phyloP scores from a whole-genome alignment of 2,113 vertebrate genomes.

The Phyllostomus discolor region DNA sequence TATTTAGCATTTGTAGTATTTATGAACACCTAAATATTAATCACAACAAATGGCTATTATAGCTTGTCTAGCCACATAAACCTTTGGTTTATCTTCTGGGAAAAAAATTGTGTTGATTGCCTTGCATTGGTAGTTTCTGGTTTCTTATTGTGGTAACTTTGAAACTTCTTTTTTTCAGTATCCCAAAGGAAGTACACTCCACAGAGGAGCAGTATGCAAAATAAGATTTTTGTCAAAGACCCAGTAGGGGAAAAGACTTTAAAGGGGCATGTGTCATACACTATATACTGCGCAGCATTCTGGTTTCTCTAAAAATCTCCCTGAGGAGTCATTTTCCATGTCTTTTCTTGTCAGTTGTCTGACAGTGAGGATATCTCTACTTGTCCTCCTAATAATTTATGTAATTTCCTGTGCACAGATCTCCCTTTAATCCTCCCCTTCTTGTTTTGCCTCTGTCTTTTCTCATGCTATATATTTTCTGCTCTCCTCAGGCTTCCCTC shows the following conservation, averaged over 20 bases:
- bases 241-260: not conserved
- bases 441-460: not conserved
- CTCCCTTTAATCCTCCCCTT: not conserved
- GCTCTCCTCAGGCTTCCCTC: not conserved
- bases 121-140: not conserved
- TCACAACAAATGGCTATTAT: not conserved
- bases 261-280: not conserved
- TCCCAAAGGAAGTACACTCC: not conserved
- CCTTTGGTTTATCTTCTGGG: not conserved
- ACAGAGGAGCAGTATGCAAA: not conserved
- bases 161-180: not conserved
- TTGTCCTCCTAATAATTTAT: not conserved
- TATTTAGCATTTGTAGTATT: not conserved
- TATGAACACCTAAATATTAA: not conserved
- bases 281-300: not conserved
- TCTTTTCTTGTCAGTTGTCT: not conserved
- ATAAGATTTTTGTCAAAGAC: not conserved
- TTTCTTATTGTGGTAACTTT: not conserved
- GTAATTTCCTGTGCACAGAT: not conserved
- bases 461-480: not conserved
- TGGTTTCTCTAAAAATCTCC: not conserved
- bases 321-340: not conserved
- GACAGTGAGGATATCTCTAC: not conserved
- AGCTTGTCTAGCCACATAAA: not conserved
- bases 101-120: not conserved